phyloP scores from a whole-genome alignment of 2,797 vertebrate genomes.

The Anabacerthia variegaticeps region DNA sequence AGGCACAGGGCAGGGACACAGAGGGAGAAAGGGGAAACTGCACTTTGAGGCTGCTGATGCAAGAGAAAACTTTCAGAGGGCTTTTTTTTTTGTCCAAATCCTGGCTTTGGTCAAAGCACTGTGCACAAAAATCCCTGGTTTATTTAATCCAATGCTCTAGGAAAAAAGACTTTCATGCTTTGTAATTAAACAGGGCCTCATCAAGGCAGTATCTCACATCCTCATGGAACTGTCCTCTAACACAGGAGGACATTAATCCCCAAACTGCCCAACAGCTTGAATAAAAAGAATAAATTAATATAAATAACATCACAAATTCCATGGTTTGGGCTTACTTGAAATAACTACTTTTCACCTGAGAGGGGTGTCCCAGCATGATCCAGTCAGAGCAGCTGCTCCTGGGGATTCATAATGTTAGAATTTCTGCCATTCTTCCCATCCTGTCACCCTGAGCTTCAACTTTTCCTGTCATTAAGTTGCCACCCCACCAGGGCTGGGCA shows the following conservation, averaged over 20 bases:
- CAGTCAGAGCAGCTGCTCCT: conserved; percentile 16
- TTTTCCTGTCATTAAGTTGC: neutral
- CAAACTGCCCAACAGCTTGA: neutral
- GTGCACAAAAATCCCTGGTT: neutral
- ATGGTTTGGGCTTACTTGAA: neutral
- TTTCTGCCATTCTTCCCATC: neutral
- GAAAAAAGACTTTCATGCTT: neutral
- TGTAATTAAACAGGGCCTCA: conserved; percentile 3
- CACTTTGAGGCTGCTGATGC: neutral
- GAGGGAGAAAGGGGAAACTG: neutral
- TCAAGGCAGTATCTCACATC: neutral
- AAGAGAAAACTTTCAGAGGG: neutral
- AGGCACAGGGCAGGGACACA: neutral
- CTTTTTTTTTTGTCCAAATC: neutral
- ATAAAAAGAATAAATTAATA: neutral
- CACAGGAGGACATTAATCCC: neutral
- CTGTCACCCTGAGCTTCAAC: neutral
- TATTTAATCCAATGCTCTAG: neutral
- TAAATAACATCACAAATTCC: neutral
- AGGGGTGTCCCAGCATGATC: neutral
- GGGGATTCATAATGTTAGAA: conserved; percentile 2
- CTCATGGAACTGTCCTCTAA: neutral
- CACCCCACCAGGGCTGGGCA: neutral
- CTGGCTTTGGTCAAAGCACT: neutral
- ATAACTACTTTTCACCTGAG: conserved; percentile 18